Conservation (phyloP, 2,113 vertebrate genomes). For the Ciconia maguari region DNA sequence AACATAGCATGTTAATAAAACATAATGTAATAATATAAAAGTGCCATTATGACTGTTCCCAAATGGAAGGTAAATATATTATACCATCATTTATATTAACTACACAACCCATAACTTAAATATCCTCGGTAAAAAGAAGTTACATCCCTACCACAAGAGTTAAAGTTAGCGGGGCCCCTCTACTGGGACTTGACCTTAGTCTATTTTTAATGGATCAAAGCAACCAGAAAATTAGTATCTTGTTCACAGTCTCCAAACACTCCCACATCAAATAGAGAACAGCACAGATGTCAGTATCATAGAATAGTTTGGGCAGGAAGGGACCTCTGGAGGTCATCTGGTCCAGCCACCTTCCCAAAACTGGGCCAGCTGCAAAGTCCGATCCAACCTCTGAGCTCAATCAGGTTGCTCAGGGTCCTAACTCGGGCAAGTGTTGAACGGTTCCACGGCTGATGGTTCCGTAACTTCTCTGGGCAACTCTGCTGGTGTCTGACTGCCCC, state of each 20-base stretch:
- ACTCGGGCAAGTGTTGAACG: rapidly evolving
- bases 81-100: background rate
- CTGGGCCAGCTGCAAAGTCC: background rate
- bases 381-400: background rate
- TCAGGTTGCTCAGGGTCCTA: background rate
- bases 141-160: background rate
- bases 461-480: background rate
- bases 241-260: background rate
- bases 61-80: background rate
- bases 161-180: background rate
- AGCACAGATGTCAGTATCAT: background rate
- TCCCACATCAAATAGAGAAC: background rate
- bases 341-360: background rate
- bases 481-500: background rate
- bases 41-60: background rate
- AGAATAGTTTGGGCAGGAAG: background rate
- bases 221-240: background rate
- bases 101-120: background rate
- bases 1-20: background rate
- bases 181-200: background rate
- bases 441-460: background rate
- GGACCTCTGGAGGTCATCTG: background rate
- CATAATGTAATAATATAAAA: background rate
- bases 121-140: background rate
- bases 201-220: background rate